Evolutionary conservation across 2,888 invertebrate genomes (phyloP).

Genomic region (Lomographa bimaculata): DNA sequence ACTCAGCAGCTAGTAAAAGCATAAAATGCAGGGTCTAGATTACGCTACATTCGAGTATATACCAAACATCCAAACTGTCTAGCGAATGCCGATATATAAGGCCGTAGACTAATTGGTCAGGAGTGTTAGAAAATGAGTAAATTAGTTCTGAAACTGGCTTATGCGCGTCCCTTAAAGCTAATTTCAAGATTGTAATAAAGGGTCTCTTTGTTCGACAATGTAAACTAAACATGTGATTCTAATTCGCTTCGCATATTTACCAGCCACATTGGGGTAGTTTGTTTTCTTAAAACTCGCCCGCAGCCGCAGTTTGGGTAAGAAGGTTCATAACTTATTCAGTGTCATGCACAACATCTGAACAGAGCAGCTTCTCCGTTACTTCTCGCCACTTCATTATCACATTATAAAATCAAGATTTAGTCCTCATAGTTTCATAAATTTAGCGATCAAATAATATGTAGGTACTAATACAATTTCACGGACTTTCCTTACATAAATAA

Average conservation of each 20-base stretch:
- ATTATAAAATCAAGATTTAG: constrained; percentile 59
- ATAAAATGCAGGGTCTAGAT: no score
- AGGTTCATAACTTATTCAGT: constrained; percentile 67
- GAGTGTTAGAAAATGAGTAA: no score
- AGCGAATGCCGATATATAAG: no score
- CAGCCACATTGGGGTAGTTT: constrained; percentile 37
- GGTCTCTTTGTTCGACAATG: constrained; percentile 6
- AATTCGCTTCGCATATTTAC: constrained; percentile 33
- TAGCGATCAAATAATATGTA: no score
- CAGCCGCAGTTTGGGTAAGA: constrained; percentile 43
- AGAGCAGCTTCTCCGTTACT: constrained; percentile 44
- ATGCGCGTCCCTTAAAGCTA: background rate
- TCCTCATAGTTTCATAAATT: no score
- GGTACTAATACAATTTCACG: no score
- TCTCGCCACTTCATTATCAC: constrained; percentile 63
- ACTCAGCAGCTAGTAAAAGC: no score
- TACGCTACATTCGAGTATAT: no score
- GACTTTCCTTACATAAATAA: no score
- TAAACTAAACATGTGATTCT: constrained; percentile 17
- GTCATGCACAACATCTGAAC: constrained; percentile 59
- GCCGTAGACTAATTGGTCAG: no score
- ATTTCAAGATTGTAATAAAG: background rate
- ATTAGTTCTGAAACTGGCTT: no score
- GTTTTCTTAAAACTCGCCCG: constrained; percentile 48
- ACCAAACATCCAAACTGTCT: no score